phyloP scores from a whole-genome alignment of 2,113 vertebrate species.

The Nannobrachium achirus region DNA sequence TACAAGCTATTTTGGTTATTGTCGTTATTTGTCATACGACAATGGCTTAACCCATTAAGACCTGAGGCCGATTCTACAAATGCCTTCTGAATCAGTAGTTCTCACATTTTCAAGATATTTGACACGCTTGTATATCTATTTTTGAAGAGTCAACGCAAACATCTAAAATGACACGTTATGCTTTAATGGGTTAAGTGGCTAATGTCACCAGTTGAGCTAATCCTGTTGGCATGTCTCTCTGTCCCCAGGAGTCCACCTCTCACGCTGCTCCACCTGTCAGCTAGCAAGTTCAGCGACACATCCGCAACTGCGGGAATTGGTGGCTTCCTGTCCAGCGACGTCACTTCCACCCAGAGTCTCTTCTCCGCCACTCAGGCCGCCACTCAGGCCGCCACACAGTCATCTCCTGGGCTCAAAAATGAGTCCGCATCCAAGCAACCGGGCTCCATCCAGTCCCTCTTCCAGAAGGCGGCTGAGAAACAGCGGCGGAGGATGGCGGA shows the following conservation, averaged over 20 bases:
- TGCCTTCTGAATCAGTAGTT: too few relatives aligned
- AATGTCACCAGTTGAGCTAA: neutral
- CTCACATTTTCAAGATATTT: too few relatives aligned
- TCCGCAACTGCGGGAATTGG: slow-evolving; percentile 80
- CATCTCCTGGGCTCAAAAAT: slow-evolving; percentile 32
- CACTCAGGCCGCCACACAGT: slow-evolving; percentile 41
- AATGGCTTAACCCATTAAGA: too few relatives aligned
- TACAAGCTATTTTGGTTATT: too few relatives aligned
- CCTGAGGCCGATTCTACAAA: too few relatives aligned
- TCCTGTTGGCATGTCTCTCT: slow-evolving; percentile 13
- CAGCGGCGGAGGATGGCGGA: slow-evolving; percentile 57
- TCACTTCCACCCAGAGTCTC: slow-evolving; percentile 59
- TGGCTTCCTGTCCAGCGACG: slow-evolving; percentile 82
- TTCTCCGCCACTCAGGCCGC: slow-evolving; percentile 24
- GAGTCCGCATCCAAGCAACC: slow-evolving; percentile 53
- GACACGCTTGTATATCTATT: too few relatives aligned
- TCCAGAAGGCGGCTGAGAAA: slow-evolving; percentile 84
- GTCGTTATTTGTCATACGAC: too few relatives aligned
- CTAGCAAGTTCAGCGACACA: slow-evolving; percentile 86
- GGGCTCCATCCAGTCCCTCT: slow-evolving; percentile 84
- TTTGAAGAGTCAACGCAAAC: too few relatives aligned
- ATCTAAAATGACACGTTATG: too few relatives aligned
- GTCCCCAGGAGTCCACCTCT: slow-evolving; percentile 88
- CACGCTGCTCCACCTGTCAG: slow-evolving; percentile 86
- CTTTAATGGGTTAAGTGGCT: neutral